phyloP scores from a whole-genome alignment of 2,888 invertebrate species.

The Nephrocerus scutellatus region DNA sequence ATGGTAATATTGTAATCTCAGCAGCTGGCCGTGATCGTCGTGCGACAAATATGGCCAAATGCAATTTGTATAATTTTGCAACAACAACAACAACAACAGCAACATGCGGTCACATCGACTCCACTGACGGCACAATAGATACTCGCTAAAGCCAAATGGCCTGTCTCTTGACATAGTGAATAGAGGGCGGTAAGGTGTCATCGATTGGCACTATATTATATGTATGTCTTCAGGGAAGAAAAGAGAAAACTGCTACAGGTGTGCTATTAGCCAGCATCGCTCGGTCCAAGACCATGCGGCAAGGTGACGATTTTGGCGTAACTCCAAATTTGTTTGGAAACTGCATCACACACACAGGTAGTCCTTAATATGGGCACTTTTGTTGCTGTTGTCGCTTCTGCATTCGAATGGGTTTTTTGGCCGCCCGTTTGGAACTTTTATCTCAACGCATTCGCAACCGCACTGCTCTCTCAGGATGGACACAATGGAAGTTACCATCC shows the following conservation, averaged over 20 bases:
- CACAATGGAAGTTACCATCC: too few relatives aligned
- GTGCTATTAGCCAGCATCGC: slow-evolving; percentile 7
- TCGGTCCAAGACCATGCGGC: too few relatives aligned
- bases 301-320: slow-evolving; percentile 22
- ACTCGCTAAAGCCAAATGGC: slow-evolving; percentile 18
- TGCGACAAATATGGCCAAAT: slow-evolving; percentile 23
- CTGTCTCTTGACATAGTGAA: slow-evolving; percentile 22
- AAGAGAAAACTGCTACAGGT: too few relatives aligned
- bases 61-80: slow-evolving; percentile 24
- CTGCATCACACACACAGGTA: slow-evolving; percentile 14
- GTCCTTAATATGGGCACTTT: slow-evolving; percentile 21
- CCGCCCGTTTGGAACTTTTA: too few relatives aligned
- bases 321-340: slow-evolving; percentile 21
- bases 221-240: too few relatives aligned
- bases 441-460: too few relatives aligned
- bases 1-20: too few relatives aligned
- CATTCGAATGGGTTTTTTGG: too few relatives aligned
- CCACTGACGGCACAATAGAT: not conserved
- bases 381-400: too few relatives aligned
- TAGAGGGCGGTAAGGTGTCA: slow-evolving; percentile 25
- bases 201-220: slow-evolving; percentile 23
- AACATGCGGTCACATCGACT: too few relatives aligned
- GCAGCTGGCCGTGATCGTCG: slow-evolving; percentile 16
- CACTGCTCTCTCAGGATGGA: too few relatives aligned
- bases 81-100: too few relatives aligned